Evolutionary conservation across 2,888 invertebrate genomes (phyloP).

Genomic region (Lutraria lutraria): DNA sequence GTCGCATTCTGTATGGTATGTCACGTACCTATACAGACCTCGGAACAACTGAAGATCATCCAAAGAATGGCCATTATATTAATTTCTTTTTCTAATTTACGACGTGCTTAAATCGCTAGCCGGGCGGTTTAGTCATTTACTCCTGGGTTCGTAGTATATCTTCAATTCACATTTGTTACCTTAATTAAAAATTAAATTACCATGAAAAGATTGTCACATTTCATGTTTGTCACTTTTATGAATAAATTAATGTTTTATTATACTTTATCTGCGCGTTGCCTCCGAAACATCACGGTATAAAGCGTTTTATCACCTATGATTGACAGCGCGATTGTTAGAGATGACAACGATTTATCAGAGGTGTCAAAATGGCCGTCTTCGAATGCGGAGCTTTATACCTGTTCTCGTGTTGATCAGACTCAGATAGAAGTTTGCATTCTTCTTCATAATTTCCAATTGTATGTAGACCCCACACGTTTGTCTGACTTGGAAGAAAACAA

Average conservation of each 20-base stretch:
- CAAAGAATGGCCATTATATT: not conserved
- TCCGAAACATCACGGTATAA: conserved; percentile 67
- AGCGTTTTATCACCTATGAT: conserved; percentile 70
- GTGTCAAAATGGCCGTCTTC: conserved; percentile 58
- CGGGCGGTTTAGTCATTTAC: conserved; percentile 29
- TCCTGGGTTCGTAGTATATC: conserved; percentile 5
- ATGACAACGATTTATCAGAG: conserved; percentile 68
- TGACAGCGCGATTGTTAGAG: conserved; percentile 63
- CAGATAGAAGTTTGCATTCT: conserved; percentile 50
- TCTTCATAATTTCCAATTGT: conserved; percentile 36
- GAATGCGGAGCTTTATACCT: conserved; percentile 46
- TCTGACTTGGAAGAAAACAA: conserved; percentile 37
- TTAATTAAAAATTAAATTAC: conserved; percentile 61
- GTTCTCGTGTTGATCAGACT: conserved; percentile 29
- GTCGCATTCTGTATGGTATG: not conserved
- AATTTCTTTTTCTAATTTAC: conserved; percentile 3
- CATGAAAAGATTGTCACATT: conserved; percentile 49
- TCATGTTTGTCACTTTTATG: conserved; percentile 53
- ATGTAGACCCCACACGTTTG: conserved; percentile 59
- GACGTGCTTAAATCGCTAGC: conserved; percentile 18
- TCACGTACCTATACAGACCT: not conserved
- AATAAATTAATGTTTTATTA: conserved; percentile 57
- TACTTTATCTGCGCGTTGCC: conserved; percentile 62
- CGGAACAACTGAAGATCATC: not conserved
- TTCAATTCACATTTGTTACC: conserved; percentile 42